These are phyloP conservation scores for Hydraecia micacea DNA, from an alignment of 2,888 invertebrate genomes.

Conservation along the genomic window DNA sequence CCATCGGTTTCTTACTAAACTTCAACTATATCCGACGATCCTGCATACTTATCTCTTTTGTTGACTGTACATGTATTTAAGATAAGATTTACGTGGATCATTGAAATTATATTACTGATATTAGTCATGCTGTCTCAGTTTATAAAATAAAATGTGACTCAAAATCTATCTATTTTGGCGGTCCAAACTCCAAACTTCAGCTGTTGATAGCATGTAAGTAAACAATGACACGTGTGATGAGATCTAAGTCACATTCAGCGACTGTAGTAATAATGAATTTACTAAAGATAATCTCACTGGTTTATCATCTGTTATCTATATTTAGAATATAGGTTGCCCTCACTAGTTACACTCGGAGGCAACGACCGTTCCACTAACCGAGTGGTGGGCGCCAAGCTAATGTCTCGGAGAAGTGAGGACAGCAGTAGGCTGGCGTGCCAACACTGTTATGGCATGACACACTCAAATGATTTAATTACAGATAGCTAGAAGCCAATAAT, in stretches of 20 bases:
- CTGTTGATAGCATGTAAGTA: conserved; percentile 26
- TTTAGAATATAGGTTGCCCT: conserved; percentile 42
- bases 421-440: conserved; percentile 67
- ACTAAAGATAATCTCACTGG: conserved; percentile 33
- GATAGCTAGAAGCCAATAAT: conserved; percentile 42
- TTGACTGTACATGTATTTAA: no score
- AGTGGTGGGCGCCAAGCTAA: conserved; percentile 75
- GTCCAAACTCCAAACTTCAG: conserved; percentile 32
- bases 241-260: conserved; percentile 28
- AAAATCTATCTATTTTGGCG: conserved; percentile 12
- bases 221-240: conserved; percentile 30
- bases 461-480: conserved; percentile 43
- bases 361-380: conserved; percentile 85
- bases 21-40: no score
- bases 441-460: conserved; percentile 59
- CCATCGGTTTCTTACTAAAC: no score
- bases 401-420: conserved; percentile 42
- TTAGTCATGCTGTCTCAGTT: conserved; percentile 17
- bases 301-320: conserved; percentile 32
- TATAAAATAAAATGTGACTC: conserved; percentile 37
- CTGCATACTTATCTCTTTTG: no score
- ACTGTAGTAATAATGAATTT: conserved; percentile 5
- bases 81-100: conserved; percentile 18
- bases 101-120: background rate
- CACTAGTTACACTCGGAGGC: conserved; percentile 66